These are phyloP conservation scores for Clivina fossor DNA, from an alignment of 2,888 invertebrate species.

Conservation along the genomic window DNA sequence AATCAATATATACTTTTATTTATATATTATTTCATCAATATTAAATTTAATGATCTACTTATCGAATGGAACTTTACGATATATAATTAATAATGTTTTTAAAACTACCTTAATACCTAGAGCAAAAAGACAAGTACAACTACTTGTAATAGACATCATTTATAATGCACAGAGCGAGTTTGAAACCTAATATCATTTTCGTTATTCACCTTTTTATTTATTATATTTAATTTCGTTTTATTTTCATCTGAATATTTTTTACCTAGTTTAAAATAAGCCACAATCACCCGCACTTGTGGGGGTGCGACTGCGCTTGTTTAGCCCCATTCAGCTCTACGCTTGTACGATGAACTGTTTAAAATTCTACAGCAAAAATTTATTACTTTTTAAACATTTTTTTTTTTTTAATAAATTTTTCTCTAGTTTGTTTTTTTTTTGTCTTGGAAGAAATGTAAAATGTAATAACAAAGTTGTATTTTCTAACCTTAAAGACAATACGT, in stretches of 20 bases:
- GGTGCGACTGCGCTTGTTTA: conserved; percentile 12
- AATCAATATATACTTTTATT: conserved; percentile 26
- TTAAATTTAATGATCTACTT: conserved; percentile 31
- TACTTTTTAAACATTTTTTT: too few relatives aligned
- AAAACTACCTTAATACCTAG: conserved; percentile 31
- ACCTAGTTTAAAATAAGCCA: conserved; percentile 33
- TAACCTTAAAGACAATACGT: too few relatives aligned
- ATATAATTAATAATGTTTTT: conserved; percentile 27
- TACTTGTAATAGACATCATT: conserved; percentile 31
- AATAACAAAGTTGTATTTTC: conserved; percentile 18
- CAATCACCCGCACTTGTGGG: conserved; percentile 26
- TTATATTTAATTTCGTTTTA: too few relatives aligned
- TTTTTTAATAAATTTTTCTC: too few relatives aligned
- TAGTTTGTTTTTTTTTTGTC: too few relatives aligned
- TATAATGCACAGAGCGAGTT: conserved; percentile 29
- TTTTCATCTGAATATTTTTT: too few relatives aligned
- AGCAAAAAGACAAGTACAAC: conserved; percentile 31
- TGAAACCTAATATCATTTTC: conserved; percentile 34
- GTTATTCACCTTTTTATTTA: conserved; percentile 24
- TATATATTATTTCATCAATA: conserved; percentile 30
- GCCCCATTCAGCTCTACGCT: conserved; percentile 20
- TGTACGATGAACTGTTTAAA: too few relatives aligned
- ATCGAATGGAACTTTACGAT: conserved; percentile 34
- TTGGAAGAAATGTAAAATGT: conserved; percentile 31
- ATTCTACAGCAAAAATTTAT: too few relatives aligned